These are phyloP conservation scores for Drosophila quinaria DNA, from an alignment of 2,888 invertebrate species.

Conservation along the genomic window DNA sequence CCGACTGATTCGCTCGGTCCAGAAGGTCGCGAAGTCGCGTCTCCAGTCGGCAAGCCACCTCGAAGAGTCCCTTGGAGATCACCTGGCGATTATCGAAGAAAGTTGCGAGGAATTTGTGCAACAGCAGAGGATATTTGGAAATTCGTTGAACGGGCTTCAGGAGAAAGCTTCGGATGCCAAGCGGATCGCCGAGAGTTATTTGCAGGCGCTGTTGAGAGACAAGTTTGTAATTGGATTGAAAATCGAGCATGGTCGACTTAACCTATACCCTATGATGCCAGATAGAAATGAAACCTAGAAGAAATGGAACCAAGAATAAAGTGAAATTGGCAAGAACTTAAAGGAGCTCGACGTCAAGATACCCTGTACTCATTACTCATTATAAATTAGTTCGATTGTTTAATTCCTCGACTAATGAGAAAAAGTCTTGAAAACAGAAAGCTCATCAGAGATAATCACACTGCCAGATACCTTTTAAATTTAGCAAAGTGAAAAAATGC, in stretches of 20 bases:
- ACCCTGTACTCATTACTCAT: background rate
- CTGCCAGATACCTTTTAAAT: background rate
- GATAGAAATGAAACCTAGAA: background rate
- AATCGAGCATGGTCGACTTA: background rate
- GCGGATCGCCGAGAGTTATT: conserved; percentile 36
- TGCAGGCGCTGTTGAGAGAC: conserved; percentile 34
- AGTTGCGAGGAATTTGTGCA: conserved; percentile 24
- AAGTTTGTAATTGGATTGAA: background rate
- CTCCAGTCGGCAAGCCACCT: conserved; percentile 43
- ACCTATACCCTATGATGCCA: background rate
- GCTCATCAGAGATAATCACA: background rate
- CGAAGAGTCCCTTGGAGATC: conserved; percentile 33
- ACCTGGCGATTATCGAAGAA: conserved; percentile 40
- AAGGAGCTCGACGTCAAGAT: background rate
- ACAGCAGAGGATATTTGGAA: conserved; percentile 41
- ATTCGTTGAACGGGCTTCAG: conserved; percentile 53
- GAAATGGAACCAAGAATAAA: background rate
- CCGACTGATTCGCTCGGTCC: conserved; percentile 44
- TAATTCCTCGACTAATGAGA: no score
- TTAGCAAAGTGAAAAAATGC: no score
- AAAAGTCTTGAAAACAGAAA: no score
- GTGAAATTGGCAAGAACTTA: no score
- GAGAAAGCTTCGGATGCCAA: conserved; percentile 46
- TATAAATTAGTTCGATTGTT: no score
- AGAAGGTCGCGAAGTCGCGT: conserved; percentile 36